phyloP scores from a whole-genome alignment of 1,140 invertebrate species.

The Colletes gigas region DNA sequence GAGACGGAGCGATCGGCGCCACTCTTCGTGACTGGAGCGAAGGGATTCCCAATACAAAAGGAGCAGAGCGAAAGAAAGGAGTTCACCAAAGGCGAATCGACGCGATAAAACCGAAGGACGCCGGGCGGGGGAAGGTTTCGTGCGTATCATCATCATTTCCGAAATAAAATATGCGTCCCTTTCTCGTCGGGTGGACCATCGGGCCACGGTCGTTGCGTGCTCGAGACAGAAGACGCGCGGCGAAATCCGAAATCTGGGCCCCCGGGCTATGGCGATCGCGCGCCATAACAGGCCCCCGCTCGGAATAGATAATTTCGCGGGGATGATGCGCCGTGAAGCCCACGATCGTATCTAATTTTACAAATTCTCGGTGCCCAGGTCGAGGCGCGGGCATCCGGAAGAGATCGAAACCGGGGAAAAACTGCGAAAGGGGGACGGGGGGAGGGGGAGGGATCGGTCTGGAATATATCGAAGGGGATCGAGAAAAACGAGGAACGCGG shows the following conservation, averaged over 20 bases:
- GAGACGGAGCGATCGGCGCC: conserved; percentile 3
- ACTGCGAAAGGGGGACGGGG: background rate
- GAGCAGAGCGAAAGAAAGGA: background rate
- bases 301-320: conserved; percentile 75
- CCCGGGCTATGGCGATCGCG: conserved; percentile 64
- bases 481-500: background rate
- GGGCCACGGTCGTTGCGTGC: conserved; percentile 46
- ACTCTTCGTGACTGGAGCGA: conserved; percentile 10
- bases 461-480: background rate
- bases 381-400: background rate
- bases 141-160: conserved; percentile 57
- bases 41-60: background rate
- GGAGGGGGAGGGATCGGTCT: background rate
- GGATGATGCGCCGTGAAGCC: conserved; percentile 11
- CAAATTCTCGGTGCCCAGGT: conserved; percentile 43
- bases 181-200: conserved; percentile 41
- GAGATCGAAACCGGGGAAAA: background rate
- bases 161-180: conserved; percentile 71
- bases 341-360: conserved; percentile 61
- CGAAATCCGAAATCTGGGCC: conserved; percentile 73
- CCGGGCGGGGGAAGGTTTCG: background rate
- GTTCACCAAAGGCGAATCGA: conserved; percentile 29
- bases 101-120: conserved; percentile 39
- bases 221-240: conserved; percentile 36
- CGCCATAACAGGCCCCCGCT: conserved; percentile 32